Base-by-base conservation (phyloP, 2,797 vertebrate species). In the Megalops cyprinoides region DNA sequence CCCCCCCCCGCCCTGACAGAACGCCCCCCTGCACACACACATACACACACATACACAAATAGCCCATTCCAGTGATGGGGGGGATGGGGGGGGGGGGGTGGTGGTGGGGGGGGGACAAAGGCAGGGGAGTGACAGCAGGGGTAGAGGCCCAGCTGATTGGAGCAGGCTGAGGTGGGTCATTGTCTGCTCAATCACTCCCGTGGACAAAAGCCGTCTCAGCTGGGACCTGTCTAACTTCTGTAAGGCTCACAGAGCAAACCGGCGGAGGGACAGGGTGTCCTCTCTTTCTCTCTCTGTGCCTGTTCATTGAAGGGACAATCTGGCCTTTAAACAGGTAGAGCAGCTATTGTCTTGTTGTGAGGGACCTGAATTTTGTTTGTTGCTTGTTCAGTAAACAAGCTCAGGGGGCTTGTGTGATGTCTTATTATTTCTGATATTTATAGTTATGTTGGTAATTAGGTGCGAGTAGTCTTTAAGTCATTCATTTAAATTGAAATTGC, bases 241-340 rank as follows among this genome's bases (percentile, higher is more conserved):
- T 74, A 82, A 84, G 84, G 78, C 74, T 58, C 55, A 73, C 28
- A 74, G 62, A 58, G 0, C 81, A 73, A 77, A 74, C 1, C 49
- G 60, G 60, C 4, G 6, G 55, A 80, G 15, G 73, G 7, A 25
- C 44, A 79, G 44, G 12, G 4, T 71, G 37, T 44, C 67, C 37
- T 18, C 51, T 44, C 34, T 37, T 60, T 31, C n/a, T 76, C 34
- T 12, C 62, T 46, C 10, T 25, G 55, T 58, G 58, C 25, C 20
- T 58, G 44, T 56, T 15, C 49, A 2, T 58, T 58, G 42, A 48
- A 34, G n/a, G n/a, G n/a, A n/a, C n/a, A n/a, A 51, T 56, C 78
- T 18, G 69, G 78, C 80, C 84, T 69, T 82, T 44, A 79, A 77
- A 74, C 82, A 90, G 90, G 90, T 92, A 90, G 87, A 25, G 1